These are phyloP conservation scores for Cryptoblepharus egeriae DNA, from an alignment of 2,797 vertebrate genomes.

Conservation along the genomic window DNA sequence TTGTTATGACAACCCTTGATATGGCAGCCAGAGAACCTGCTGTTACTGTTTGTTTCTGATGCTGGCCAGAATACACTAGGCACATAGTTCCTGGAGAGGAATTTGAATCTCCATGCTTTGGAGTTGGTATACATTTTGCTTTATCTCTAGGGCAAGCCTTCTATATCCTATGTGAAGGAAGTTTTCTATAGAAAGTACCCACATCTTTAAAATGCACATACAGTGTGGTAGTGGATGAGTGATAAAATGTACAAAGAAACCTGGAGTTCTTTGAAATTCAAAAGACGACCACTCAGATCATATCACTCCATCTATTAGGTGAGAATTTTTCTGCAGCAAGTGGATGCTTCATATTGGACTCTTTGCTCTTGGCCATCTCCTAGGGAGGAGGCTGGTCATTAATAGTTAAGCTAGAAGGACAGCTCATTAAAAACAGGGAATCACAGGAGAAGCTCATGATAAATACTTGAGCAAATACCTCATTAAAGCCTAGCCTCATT, in stretches of 20 bases:
- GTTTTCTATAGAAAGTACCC: not conserved
- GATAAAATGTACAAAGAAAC: not conserved
- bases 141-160: not conserved
- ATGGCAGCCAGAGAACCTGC: too few relatives aligned
- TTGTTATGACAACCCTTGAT: too few relatives aligned
- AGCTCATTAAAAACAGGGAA: slow-evolving; percentile 29
- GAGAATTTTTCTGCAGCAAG: not conserved
- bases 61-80: not conserved
- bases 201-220: not conserved
- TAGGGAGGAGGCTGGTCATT: slow-evolving; percentile 11
- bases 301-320: not conserved
- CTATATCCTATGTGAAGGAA: not conserved
- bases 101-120: not conserved
- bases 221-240: not conserved
- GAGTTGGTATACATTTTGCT: not conserved
- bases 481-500: slow-evolving; percentile 36
- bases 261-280: not conserved
- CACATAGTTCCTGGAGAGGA: not conserved
- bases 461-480: slow-evolving; percentile 31
- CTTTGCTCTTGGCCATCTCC: not conserved
- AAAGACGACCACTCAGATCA: not conserved
- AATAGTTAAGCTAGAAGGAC: slow-evolving; percentile 1
- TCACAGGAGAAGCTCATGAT: slow-evolving; percentile 36
- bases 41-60: not conserved
- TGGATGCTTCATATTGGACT: not conserved